A percentile compares a stretch with the other conserved stretches of the same genome.
These are phyloP conservation scores for Drosophila quinaria DNA, from an alignment of 2,888 invertebrate genomes.

Conservation along the genomic window DNA sequence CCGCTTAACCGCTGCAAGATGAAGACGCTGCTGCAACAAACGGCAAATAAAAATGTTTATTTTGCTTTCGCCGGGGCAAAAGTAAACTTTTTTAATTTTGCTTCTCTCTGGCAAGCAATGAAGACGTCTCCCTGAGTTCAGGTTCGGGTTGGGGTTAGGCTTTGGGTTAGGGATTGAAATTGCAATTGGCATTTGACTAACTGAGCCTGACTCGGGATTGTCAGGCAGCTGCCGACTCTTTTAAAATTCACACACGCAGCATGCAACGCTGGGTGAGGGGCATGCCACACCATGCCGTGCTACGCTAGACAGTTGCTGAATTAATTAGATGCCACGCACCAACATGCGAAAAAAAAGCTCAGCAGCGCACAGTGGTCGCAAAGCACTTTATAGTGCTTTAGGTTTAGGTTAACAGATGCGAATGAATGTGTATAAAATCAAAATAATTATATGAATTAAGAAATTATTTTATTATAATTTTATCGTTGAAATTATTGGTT, in stretches of 20 bases:
- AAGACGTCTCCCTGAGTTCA: not conserved
- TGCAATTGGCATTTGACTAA: slow-evolving; percentile 24
- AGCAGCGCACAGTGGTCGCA: slow-evolving; percentile 37
- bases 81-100: slow-evolving; percentile 79
- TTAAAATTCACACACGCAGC: slow-evolving; percentile 79
- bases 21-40: slow-evolving; percentile 56
- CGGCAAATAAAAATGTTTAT: slow-evolving; percentile 79
- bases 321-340: slow-evolving; percentile 83
- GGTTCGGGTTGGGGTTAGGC: slow-evolving; percentile 2
- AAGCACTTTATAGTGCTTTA: not conserved
- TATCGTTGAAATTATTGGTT: too few relatives aligned
- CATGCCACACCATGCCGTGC: slow-evolving; percentile 31
- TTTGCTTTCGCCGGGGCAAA: slow-evolving; percentile 54
- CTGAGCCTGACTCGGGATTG: slow-evolving; percentile 18
- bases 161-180: slow-evolving; percentile 15
- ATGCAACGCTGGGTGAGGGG: slow-evolving; percentile 35
- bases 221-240: slow-evolving; percentile 71
- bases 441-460: too few relatives aligned
- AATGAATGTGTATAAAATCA: too few relatives aligned
- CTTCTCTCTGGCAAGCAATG: slow-evolving; percentile 22
- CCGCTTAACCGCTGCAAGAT: slow-evolving; percentile 43
- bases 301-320: slow-evolving; percentile 68
- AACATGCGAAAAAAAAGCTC: slow-evolving; percentile 55
- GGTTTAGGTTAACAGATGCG: too few relatives aligned
- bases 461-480: too few relatives aligned